phyloP scores from a whole-genome alignment of 2,888 invertebrate genomes.

The Marasmarcha lunaedactyla region DNA sequence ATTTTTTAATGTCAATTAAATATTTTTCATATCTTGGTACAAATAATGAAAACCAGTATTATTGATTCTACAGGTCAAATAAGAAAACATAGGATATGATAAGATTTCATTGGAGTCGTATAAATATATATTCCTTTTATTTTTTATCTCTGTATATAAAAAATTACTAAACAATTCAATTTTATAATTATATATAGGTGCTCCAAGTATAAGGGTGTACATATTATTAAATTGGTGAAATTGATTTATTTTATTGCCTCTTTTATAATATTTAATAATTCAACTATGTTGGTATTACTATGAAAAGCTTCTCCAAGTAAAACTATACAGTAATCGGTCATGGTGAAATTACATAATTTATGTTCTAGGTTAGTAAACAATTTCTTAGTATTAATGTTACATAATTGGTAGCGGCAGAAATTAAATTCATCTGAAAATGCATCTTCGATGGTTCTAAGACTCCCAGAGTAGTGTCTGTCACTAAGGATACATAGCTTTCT shows the following conservation, averaged over 20 bases:
- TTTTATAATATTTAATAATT: too few species aligned
- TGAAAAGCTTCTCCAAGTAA: constrained; percentile 1
- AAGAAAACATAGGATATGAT: constrained; percentile 1
- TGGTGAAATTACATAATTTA: constrained; percentile 1
- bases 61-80: neutral
- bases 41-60: constrained; percentile 2
- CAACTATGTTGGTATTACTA: too few species aligned
- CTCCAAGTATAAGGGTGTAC: neutral
- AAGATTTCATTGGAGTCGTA: constrained; percentile 1
- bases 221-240: constrained; percentile 1
- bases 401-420: neutral
- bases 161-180: constrained; percentile 2
- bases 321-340: constrained; percentile 3
- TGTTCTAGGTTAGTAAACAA: neutral
- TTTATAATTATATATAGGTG: neutral
- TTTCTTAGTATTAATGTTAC: neutral
- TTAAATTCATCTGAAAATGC: too few species aligned
- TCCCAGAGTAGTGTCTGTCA: too few species aligned
- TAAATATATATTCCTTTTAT: neutral
- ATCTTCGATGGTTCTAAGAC: too few species aligned
- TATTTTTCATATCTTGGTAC: neutral
- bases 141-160: neutral
- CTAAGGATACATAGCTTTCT: too few species aligned
- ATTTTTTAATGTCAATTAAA: neutral
- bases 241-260: too few species aligned